Evolutionary conservation across 2,888 invertebrate genomes (phyloP).

Genomic region (Caenorhabditis angaria): DNA sequence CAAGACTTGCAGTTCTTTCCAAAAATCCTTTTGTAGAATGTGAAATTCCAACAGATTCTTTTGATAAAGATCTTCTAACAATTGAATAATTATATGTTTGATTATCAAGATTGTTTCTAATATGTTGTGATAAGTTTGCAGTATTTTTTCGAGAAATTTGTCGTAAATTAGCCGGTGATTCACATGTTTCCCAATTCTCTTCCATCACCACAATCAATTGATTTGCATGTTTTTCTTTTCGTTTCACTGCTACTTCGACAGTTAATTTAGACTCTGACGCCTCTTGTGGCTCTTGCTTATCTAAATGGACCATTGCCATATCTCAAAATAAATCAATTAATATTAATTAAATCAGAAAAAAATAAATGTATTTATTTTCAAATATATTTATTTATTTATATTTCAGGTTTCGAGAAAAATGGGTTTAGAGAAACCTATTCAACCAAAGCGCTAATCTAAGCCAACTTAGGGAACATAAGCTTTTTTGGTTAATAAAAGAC

Average conservation of each 20-base stretch:
- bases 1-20: conserved; percentile 39
- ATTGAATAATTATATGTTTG: conserved; percentile 33
- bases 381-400: background rate
- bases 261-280: conserved; percentile 11
- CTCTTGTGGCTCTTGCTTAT: conserved; percentile 15
- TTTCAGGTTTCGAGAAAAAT: background rate
- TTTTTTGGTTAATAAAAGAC: background rate
- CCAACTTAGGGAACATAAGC: background rate
- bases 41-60: conserved; percentile 17
- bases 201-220: conserved; percentile 45
- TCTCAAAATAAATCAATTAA: conserved; percentile 20
- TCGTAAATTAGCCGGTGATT: background rate
- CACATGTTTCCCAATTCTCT: conserved; percentile 26
- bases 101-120: conserved; percentile 12
- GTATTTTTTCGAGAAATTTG: background rate
- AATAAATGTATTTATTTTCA: conserved; percentile 7
- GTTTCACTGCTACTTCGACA: conserved; percentile 30
- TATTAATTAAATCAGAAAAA: background rate
- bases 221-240: conserved; percentile 35
- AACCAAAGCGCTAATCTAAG: conserved; percentile 2
- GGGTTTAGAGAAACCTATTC: background rate
- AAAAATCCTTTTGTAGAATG: conserved; percentile 21
- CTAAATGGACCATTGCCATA: background rate
- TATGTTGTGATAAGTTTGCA: background rate
- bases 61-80: conserved; percentile 22